These are phyloP conservation scores for Callionymus lyra DNA, from an alignment of 2,113 vertebrate genomes.

Conservation along the genomic window DNA sequence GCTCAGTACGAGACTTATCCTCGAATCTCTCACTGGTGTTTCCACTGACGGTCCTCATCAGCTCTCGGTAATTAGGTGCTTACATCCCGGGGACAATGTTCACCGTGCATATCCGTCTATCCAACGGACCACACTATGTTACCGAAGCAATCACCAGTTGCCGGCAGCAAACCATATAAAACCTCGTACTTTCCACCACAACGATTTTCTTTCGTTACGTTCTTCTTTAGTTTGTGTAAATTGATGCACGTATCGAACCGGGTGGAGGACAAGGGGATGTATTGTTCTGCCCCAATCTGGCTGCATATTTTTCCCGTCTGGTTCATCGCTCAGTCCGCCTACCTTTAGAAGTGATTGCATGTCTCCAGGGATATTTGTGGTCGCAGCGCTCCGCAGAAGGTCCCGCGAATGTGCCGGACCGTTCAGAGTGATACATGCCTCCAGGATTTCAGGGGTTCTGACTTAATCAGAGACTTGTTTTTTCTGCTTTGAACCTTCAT, in stretches of 20 bases:
- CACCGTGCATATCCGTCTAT: constrained; percentile 32
- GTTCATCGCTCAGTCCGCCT: constrained; percentile 12
- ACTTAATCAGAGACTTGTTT: constrained; percentile 16
- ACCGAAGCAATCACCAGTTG: constrained; percentile 50
- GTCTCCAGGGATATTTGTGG: constrained; percentile 23
- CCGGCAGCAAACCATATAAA: constrained; percentile 40
- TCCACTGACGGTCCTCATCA: constrained; percentile 54
- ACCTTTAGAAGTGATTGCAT: constrained; percentile 23
- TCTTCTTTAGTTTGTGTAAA: constrained; percentile 24
- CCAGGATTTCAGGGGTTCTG: constrained; percentile 12
- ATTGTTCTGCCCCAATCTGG: constrained; percentile 14
- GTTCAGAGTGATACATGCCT: constrained; percentile 30
- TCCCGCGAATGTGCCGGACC: constrained; percentile 9
- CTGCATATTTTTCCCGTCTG: constrained; percentile 6
- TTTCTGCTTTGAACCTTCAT: constrained; percentile 13
- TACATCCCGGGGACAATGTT: constrained; percentile 27
- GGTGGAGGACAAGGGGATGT: constrained; percentile 7
- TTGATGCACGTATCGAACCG: constrained; percentile 22
- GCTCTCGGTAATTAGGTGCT: constrained; percentile 60
- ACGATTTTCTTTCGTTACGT: constrained; percentile 41
- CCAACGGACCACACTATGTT: constrained; percentile 16
- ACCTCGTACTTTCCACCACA: constrained; percentile 39
- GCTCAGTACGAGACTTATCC: no score
- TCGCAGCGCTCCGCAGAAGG: constrained; percentile 14
- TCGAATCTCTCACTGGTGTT: constrained; percentile 31